Evolutionary conservation across 2,113 vertebrate genomes (phyloP), one percentile per base, ranked within the genome.

Genomic region (Bombycilla garrulus): DNA sequence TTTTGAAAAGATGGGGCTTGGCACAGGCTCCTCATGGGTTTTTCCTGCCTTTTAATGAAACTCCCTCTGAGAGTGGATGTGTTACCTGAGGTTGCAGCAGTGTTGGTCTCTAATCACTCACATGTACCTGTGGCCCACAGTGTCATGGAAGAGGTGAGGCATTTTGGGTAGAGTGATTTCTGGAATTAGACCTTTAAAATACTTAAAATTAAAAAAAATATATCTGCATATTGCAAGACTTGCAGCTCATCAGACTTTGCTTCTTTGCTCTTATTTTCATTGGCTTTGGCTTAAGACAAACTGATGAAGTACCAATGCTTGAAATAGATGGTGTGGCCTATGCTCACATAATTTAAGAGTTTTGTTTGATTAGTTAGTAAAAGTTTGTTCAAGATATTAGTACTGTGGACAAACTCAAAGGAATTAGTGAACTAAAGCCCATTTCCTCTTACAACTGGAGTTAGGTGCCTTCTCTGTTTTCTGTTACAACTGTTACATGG

Each of bases 231-330:
- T n/a, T 61, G 20, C 11, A 62, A 71, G 70, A 9, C 23, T 61
- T 84, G 5, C 4, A 50, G 4, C 4, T 67, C 7, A 2, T 9
- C 31, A 61, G 33, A 51, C 10, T 73, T 56, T 22, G 5, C 7
- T 74, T 51, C 21, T 56, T 83, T 69, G 14, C 51, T 62, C 19
- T 72, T 38, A 4, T 18, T 45, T 60, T 76, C 12, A 2, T 36
- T 79, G 36, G 5, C 5, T 92, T 82, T 82, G 42, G 8, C 5
- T 91, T 70, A 35, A 64, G 45, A 15, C 7, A 57, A 80, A 35
- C 13, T 21, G 5, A 40, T 11, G 23, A 57, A 56, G 3, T 31
- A 6, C 1, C 60, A 66, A 6, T 0, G 0, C 17, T 71, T 3
- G 1, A 76, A 71, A 66, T 15, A 58, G 29, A 60, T 20, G 15